Evolutionary conservation across 2,113 vertebrate genomes (phyloP).

Genomic region (Trachemys scripta): DNA sequence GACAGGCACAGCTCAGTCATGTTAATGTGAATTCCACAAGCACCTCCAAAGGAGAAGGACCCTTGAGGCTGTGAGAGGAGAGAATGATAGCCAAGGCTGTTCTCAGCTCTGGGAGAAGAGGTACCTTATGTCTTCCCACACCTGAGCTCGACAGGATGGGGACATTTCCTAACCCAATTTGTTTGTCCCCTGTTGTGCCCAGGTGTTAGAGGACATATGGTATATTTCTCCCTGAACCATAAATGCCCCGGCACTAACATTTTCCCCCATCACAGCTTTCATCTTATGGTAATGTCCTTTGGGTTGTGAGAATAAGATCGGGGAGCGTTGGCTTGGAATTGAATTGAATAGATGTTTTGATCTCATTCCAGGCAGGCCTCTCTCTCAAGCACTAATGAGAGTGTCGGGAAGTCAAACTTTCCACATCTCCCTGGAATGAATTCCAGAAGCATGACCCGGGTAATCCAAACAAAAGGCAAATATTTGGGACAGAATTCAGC

Average conservation of each 20-base stretch:
- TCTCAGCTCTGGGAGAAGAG: background rate
- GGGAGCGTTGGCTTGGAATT: background rate
- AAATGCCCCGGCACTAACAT: background rate
- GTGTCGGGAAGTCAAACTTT: background rate
- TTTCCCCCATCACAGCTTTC: background rate
- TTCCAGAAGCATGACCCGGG: background rate
- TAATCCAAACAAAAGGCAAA: background rate
- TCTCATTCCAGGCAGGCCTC: background rate
- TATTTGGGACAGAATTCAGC: background rate
- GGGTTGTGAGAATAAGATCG: background rate
- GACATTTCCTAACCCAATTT: background rate
- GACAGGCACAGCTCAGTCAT: background rate
- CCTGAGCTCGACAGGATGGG: background rate
- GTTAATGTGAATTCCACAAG: background rate
- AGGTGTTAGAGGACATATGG: rapidly evolving
- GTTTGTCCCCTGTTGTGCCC: background rate
- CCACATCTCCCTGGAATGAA: background rate
- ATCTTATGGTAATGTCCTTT: background rate
- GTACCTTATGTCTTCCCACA: background rate
- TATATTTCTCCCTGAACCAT: background rate
- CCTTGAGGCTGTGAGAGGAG: background rate
- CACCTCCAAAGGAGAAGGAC: background rate
- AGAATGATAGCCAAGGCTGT: background rate
- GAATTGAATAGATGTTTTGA: background rate
- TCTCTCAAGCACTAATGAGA: background rate